A percentile compares a stretch with the other conserved stretches of the same genome.
Evolutionary conservation across 2,113 vertebrate species (phyloP).

Genomic region (Erythrolamprus reginae): DNA sequence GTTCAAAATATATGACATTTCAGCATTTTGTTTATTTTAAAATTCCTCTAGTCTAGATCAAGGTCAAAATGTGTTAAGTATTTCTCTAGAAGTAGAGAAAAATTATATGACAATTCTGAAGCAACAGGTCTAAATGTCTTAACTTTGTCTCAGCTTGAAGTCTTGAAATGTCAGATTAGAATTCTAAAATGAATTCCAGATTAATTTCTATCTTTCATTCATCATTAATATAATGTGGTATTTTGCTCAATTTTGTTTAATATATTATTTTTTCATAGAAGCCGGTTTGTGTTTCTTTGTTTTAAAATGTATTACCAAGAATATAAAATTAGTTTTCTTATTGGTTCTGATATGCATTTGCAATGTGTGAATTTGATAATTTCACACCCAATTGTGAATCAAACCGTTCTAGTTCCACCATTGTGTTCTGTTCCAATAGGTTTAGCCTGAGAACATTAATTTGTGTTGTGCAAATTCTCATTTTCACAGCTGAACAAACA

Average conservation of each 20-base stretch:
- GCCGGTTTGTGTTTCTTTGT: not conserved
- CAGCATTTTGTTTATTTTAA: not conserved
- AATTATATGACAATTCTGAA: not conserved
- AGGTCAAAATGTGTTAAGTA: not conserved
- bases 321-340: not conserved
- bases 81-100: not conserved
- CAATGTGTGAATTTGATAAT: not conserved
- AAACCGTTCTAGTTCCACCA: not conserved
- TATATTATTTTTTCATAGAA: not conserved
- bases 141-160: not conserved
- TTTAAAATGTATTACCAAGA: not conserved
- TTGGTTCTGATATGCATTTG: not conserved
- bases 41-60: not conserved
- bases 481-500: constrained; percentile 14
- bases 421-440: not conserved
- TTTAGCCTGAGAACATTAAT: not conserved
- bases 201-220: not conserved
- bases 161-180: not conserved
- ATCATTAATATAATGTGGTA: not conserved
- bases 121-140: not conserved
- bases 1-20: not conserved
- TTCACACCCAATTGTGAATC: not conserved
- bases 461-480: not conserved
- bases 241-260: not conserved
- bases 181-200: not conserved